Conservation (phyloP, 2,113 vertebrate genomes). For the Isurus oxyrinchus region DNA sequence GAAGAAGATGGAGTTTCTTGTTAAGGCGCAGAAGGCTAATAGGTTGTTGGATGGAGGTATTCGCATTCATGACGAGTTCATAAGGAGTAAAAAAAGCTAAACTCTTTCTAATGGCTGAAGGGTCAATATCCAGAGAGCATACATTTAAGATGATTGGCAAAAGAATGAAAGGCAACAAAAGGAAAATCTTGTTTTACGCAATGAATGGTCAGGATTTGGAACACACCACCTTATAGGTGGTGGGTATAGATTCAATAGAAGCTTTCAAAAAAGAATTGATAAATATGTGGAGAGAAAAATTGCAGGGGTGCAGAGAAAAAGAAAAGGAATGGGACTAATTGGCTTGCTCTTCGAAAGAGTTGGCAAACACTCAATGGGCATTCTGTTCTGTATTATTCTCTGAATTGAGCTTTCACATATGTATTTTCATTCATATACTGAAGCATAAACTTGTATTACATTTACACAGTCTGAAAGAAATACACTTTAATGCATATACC, state of each 20-base stretch:
- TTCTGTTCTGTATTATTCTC: not conserved
- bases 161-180: no score
- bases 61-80: not conserved
- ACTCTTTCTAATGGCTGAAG: not conserved
- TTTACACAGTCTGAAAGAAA: not conserved
- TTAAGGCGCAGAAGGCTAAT: not conserved
- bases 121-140: no score
- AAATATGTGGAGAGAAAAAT: not conserved
- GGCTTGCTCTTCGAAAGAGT: no score
- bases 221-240: no score
- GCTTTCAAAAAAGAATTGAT: not conserved
- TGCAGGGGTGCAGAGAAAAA: not conserved
- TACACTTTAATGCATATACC: not conserved
- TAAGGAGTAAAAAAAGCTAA: not conserved
- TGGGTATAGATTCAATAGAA: not conserved
- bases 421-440: not conserved
- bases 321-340: not conserved
- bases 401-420: not conserved
- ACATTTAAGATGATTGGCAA: no score
- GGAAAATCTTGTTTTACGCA: no score
- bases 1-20: no score
- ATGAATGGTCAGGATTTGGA: no score
- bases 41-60: not conserved
- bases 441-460: not conserved
- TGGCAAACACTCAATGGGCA: not conserved